Base-by-base conservation (phyloP, 2,888 invertebrate genomes). In the Meloe dianella region DNA sequence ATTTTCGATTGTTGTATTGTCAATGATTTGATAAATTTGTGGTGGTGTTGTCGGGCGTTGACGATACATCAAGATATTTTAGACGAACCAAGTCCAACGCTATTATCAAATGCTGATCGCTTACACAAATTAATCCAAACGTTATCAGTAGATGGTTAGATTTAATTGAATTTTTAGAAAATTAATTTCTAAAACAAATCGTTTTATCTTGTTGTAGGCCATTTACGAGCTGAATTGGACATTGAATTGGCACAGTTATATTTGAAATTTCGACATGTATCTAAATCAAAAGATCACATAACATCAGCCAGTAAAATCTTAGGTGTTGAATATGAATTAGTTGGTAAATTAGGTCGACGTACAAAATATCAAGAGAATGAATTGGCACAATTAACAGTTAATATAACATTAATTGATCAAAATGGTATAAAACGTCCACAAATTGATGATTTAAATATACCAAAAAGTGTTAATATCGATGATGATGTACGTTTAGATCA, bases 401-500 rank as follows among this genome's bases (percentile, higher is more conserved):
- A 90, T 74, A 89, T 94, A 60, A 84, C 85, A 61, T 71, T 87
- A 8, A 84, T 85, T 47, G 81, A 83, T 67, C 81, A 82, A 57
- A 76, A 82, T 2, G 82, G 81, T 65, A 78, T 86, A 24, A 83
- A 82, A 17, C 82, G 86, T 20, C 84, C 87, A 9, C 84, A 85
- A 3, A 84, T 85, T 51, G 81, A 85, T 12, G 87, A 87, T 60
- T 87, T 89, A 60, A 85, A 85, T 1, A 79, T 92, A 67, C 91
- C 92, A 0, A 85, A 87, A 71, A 88, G 94, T 71, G 80, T 96
- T 4, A 86, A 89, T 57, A 83, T 97, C 29, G 89, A 95, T 70
- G 97, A 98, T 84, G 97, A 98, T 75, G 90, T 95, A 1, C 87
- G 96, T 63, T 85, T 97, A 51, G 92, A 96, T 75, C 89, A 89